Conservation (phyloP, 2,888 invertebrate genomes). For the Andrena haemorrhoa region DNA sequence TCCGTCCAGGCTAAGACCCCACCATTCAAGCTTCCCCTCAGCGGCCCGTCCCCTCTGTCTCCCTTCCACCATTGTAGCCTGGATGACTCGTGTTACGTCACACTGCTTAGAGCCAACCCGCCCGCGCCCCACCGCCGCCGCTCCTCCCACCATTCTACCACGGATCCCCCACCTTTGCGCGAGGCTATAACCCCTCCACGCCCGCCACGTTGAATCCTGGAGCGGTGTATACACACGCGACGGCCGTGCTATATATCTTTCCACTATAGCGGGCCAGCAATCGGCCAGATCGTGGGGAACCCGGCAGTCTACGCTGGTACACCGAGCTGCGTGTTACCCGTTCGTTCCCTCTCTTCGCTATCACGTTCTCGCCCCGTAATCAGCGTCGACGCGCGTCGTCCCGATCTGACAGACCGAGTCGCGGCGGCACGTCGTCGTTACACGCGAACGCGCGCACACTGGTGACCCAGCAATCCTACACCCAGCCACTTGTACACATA, state of each 20-base stretch:
- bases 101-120: constrained; percentile 58
- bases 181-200: constrained; percentile 29
- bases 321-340: constrained; percentile 77
- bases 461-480: not conserved
- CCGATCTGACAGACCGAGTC: constrained; percentile 45
- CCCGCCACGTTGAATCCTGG: constrained; percentile 44
- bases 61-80: constrained; percentile 53
- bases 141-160: constrained; percentile 14
- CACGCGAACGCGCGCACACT: constrained; percentile 34
- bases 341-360: constrained; percentile 60
- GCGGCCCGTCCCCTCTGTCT: constrained; percentile 31
- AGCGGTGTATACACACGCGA: constrained; percentile 67
- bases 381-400: constrained; percentile 58
- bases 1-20: constrained; percentile 16
- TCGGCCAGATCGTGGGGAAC: constrained; percentile 67
- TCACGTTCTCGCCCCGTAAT: constrained; percentile 58
- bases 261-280: constrained; percentile 69
- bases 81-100: constrained; percentile 74
- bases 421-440: constrained; percentile 41
- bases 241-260: constrained; percentile 64
- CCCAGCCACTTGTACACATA: not conserved
- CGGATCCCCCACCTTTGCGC: constrained; percentile 17
- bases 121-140: constrained; percentile 26
- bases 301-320: constrained; percentile 80
- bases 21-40: constrained; percentile 11